Percentiles rank a stretch among this genome's conserved stretches.
Evolutionary conservation across 2,113 vertebrate species (phyloP).

Genomic region (Lepisosteus osseus): DNA sequence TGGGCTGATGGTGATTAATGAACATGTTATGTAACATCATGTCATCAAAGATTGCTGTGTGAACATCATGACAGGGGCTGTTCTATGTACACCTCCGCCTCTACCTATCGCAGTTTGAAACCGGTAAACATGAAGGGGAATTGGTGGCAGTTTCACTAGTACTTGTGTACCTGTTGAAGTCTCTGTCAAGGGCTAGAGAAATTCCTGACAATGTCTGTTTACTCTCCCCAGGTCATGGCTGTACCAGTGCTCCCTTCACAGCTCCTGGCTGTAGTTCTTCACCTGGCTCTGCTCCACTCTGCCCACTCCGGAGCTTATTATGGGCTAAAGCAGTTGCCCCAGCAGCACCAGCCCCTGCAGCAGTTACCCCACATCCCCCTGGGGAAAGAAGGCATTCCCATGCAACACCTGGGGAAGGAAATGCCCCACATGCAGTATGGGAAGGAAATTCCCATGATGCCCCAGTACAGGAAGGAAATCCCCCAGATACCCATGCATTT

Average conservation of each 20-base stretch:
- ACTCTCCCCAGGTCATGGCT: conserved; percentile 51
- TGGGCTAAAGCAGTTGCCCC: conserved; percentile 81
- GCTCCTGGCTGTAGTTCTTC: conserved; percentile 62
- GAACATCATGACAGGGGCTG: no score
- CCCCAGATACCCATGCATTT: conserved; percentile 79
- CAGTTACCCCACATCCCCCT: conserved; percentile 79
- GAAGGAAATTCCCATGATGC: conserved; percentile 79
- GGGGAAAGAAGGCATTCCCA: conserved; percentile 74
- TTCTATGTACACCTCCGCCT: no score
- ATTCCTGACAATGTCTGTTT: conserved; percentile 1
- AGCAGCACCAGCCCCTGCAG: conserved; percentile 80
- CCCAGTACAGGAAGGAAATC: conserved; percentile 88
- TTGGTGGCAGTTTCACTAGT: no score
- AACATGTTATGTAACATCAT: no score
- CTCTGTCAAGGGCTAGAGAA: no score
- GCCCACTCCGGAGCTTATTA: conserved; percentile 81
- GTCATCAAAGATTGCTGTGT: no score
- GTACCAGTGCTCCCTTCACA: conserved; percentile 45
- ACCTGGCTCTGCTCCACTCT: conserved; percentile 58
- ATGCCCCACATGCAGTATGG: conserved; percentile 81
- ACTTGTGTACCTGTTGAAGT: no score
- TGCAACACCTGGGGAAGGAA: conserved; percentile 85
- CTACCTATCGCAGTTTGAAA: no score
- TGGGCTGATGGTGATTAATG: no score
- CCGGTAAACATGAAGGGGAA: no score